Conservation (phyloP, 1,140 invertebrate genomes). For the Onthophagus taurus region DNA sequence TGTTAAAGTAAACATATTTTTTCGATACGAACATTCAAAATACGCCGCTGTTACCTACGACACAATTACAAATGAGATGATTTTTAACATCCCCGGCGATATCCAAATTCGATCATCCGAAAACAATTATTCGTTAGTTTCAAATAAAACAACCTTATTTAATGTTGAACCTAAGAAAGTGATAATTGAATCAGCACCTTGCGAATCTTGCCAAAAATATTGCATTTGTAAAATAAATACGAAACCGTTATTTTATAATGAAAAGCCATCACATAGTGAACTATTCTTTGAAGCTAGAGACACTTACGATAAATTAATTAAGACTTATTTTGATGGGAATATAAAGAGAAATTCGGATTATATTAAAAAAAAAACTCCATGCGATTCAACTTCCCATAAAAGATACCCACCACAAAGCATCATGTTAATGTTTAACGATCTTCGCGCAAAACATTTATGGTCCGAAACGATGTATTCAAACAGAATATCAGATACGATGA, state of each 20-base stretch:
- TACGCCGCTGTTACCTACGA: slow-evolving; percentile 5
- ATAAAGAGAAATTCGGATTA: slow-evolving; percentile 1
- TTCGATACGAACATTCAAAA: slow-evolving; percentile 6
- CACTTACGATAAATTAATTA: slow-evolving; percentile 6
- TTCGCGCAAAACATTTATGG: no score
- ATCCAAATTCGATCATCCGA: neutral
- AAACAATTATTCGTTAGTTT: neutral
- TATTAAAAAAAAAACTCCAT: slow-evolving; percentile 2
- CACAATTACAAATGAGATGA: neutral
- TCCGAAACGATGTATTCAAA: no score
- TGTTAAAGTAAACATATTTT: slow-evolving; percentile 1
- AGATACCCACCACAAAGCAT: slow-evolving; percentile 1
- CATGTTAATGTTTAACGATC: no score
- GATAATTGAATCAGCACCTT: slow-evolving; percentile 2
- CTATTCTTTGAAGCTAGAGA: slow-evolving; percentile 5
- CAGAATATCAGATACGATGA: no score
- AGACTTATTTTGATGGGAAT: slow-evolving; percentile 2
- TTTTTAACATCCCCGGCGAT: neutral
- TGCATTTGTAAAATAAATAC: slow-evolving; percentile 4
- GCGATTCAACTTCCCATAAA: slow-evolving; percentile 2
- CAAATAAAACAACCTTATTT: neutral
- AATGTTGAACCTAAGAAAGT: neutral
- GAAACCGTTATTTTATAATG: slow-evolving; percentile 4
- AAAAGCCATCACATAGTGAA: neutral
- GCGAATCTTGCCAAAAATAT: neutral